Percentiles rank a stretch among this genome's conserved stretches.
phyloP scores from a whole-genome alignment of 2,888 invertebrate species.

The Calliscelio sp. region DNA sequence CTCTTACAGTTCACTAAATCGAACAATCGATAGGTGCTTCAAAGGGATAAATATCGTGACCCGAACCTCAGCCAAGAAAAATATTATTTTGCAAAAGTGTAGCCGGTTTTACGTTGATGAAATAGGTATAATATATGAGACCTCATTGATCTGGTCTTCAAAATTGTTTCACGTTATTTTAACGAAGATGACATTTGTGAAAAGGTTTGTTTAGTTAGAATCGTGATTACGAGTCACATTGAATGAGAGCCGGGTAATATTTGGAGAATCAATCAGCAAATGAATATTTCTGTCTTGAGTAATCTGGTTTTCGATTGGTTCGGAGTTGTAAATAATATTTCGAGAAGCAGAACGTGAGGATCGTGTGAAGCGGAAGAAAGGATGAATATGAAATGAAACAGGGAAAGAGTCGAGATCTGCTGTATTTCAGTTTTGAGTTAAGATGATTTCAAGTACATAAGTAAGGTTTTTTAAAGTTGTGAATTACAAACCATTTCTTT shows the following conservation, averaged over 20 bases:
- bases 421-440: no score
- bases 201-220: not conserved
- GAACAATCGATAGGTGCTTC: conserved; percentile 61
- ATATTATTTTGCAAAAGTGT: conserved; percentile 66
- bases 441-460: no score
- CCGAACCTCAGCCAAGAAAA: conserved; percentile 72
- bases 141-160: no score
- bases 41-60: conserved; percentile 65
- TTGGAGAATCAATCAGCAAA: not conserved
- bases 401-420: no score
- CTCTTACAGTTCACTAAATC: conserved; percentile 63
- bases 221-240: not conserved
- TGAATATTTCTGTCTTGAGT: conserved; percentile 5
- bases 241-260: not conserved
- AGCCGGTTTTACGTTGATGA: conserved; percentile 14
- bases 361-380: not conserved
- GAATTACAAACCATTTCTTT: no score
- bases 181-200: not conserved
- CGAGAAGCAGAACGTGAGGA: not conserved
- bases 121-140: no score
- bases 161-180: conserved; percentile 10
- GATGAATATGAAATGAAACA: no score
- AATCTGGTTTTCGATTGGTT: conserved; percentile 4
- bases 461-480: no score
- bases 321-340: not conserved